Evolutionary conservation across 2,888 invertebrate genomes (phyloP).

Genomic region (Amphimallon solstitiale): DNA sequence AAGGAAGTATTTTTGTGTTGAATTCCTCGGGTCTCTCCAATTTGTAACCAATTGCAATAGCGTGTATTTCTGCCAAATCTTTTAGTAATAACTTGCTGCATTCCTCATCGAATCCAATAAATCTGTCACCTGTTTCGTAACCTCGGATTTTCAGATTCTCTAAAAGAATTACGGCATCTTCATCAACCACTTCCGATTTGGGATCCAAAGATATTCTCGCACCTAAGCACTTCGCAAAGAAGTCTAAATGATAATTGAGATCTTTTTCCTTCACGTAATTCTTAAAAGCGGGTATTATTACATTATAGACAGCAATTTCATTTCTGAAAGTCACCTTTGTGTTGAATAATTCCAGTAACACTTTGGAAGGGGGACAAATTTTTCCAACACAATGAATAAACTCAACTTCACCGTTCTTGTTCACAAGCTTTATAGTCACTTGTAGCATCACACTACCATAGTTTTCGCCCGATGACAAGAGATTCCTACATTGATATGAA

Average conservation of each 20-base stretch:
- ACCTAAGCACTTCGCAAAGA: constrained; percentile 64
- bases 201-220: constrained; percentile 56
- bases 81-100: constrained; percentile 62
- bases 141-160: constrained; percentile 65
- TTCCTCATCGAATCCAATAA: constrained; percentile 62
- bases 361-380: constrained; percentile 64
- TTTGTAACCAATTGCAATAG: constrained; percentile 65
- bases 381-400: constrained; percentile 65
- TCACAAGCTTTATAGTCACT: constrained; percentile 48
- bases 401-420: constrained; percentile 44
- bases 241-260: constrained; percentile 53
- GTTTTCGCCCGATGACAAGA: constrained; percentile 65
- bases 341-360: constrained; percentile 64
- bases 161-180: constrained; percentile 66
- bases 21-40: constrained; percentile 60
- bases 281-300: constrained; percentile 61
- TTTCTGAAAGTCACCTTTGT: constrained; percentile 64
- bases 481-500: constrained; percentile 4
- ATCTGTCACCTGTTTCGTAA: constrained; percentile 63
- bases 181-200: constrained; percentile 58
- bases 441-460: constrained; percentile 68
- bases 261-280: constrained; percentile 60
- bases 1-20: constrained; percentile 53
- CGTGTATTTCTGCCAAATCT: constrained; percentile 66
- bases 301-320: constrained; percentile 65